Percentiles rank a stretch among this genome's conserved stretches.
Conservation (phyloP, 2,797 vertebrate genomes). For the Lemur catta region DNA sequence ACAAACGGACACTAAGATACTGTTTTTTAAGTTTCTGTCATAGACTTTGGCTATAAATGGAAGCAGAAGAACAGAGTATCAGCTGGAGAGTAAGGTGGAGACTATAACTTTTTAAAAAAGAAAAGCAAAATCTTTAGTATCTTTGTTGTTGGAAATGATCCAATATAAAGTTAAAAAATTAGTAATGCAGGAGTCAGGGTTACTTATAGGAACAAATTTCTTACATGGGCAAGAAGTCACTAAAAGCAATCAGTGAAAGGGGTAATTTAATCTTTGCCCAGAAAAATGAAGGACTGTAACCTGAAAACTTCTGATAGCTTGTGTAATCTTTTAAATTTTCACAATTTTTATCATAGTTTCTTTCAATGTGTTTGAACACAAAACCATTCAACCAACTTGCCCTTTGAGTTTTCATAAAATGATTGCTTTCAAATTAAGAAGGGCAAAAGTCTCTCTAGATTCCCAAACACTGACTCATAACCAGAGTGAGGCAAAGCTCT, state of each 20-base stretch:
- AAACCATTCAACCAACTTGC: not conserved
- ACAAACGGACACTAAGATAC: not conserved
- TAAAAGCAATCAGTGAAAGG: not conserved
- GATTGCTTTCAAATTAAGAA: not conserved
- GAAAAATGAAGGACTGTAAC: not conserved
- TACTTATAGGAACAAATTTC: not conserved
- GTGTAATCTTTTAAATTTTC: not conserved
- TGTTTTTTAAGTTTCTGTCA: not conserved
- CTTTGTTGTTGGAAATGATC: not conserved
- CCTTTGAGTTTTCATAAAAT: not conserved
- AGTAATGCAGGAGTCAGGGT: not conserved
- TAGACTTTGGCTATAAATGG: not conserved
- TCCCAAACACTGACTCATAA: not conserved
- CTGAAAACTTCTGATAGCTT: not conserved
- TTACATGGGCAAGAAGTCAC: not conserved
- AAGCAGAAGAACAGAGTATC: not conserved
- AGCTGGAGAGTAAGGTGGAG: not conserved
- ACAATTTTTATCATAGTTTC: not conserved
- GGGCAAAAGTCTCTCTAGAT: not conserved
- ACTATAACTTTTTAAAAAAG: not conserved
- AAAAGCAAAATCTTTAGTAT: not conserved
- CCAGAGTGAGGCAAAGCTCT: not conserved
- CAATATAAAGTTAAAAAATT: not conserved
- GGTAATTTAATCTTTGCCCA: not conserved
- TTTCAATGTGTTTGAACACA: slow-evolving; percentile 22